Percentiles rank a stretch among this genome's conserved stretches.
phyloP scores from a whole-genome alignment of 30 jellyfish, hydroid and myxozoan species.

The Aurelia aurita region DNA sequence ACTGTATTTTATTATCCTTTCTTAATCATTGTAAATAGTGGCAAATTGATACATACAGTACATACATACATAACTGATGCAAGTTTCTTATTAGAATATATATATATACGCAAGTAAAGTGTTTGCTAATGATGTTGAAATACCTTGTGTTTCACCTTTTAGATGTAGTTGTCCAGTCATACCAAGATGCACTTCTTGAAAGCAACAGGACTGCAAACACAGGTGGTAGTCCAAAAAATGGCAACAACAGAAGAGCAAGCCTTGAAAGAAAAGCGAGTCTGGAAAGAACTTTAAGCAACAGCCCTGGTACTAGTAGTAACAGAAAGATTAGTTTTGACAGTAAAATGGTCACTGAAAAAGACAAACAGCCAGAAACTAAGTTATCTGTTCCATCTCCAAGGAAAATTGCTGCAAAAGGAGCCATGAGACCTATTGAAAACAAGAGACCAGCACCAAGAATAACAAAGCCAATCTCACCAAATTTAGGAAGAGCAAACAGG shows the following conservation, averaged over 20 bases:
- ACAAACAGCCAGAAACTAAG: slow-evolving; percentile 32
- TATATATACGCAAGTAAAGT: no score
- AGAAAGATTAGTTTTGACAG: not conserved
- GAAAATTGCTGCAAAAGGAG: slow-evolving; percentile 16
- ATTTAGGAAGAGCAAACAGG: not conserved
- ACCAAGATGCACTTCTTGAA: not conserved
- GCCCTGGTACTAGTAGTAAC: no score
- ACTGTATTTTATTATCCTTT: no score
- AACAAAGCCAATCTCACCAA: slow-evolving; percentile 4
- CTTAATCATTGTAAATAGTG: no score
- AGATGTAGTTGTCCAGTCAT: slow-evolving; percentile 41
- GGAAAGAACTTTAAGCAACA: not conserved
- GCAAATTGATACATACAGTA: no score
- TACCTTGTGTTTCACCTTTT: not conserved
- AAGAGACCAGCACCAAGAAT: slow-evolving; percentile 14
- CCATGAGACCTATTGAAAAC: not conserved
- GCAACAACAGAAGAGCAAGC: not conserved
- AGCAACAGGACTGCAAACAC: not conserved
- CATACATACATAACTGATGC: no score
- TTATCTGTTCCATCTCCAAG: slow-evolving; percentile 31
- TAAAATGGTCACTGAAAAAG: not conserved
- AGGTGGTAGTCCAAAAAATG: slow-evolving; percentile 5
- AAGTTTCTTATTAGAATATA: no score
- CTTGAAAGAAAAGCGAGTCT: not conserved
- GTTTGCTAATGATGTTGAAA: no score